A percentile compares a stretch with the other conserved stretches of the same genome.
These are phyloP conservation scores for Drosophila watanabei DNA, from an alignment of 1,140 invertebrate species.

Conservation along the genomic window DNA sequence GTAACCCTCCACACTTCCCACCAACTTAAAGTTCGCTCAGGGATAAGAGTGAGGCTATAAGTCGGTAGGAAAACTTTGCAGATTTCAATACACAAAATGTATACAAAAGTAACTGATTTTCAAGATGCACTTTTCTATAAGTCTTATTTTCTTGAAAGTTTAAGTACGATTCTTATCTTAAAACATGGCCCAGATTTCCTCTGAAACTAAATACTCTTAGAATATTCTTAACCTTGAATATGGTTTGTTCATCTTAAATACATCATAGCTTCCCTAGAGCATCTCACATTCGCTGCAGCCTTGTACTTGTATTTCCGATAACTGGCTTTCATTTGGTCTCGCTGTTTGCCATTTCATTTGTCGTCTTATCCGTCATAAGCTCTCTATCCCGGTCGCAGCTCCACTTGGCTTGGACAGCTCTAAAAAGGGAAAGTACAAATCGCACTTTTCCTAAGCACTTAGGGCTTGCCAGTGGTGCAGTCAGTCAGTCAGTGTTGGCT, in stretches of 20 bases:
- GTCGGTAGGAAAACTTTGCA: slow-evolving; percentile 25
- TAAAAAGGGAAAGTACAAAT: slow-evolving; percentile 78
- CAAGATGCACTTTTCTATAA: not conserved
- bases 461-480: slow-evolving; percentile 35
- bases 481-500: slow-evolving; percentile 26
- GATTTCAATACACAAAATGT: slow-evolving; percentile 7
- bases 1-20: slow-evolving; percentile 6
- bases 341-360: slow-evolving; percentile 54
- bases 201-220: too few relatives aligned
- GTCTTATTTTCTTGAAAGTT: not conserved
- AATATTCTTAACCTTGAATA: not conserved
- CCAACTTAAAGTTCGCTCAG: not conserved
- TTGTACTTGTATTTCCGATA: slow-evolving; percentile 9
- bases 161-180: too few relatives aligned
- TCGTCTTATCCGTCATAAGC: slow-evolving; percentile 55
- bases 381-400: slow-evolving; percentile 13
- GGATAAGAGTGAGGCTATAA: slow-evolving; percentile 29
- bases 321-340: slow-evolving; percentile 32
- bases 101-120: slow-evolving; percentile 1
- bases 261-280: slow-evolving; percentile 12
- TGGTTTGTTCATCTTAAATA: too few relatives aligned
- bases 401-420: slow-evolving; percentile 23
- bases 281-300: slow-evolving; percentile 12
- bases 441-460: slow-evolving; percentile 63
- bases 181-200: not conserved